A percentile compares a stretch with the other conserved stretches of the same genome.
Evolutionary conservation across 2,888 invertebrate species (phyloP).

Genomic region (Acronicta psi): DNA sequence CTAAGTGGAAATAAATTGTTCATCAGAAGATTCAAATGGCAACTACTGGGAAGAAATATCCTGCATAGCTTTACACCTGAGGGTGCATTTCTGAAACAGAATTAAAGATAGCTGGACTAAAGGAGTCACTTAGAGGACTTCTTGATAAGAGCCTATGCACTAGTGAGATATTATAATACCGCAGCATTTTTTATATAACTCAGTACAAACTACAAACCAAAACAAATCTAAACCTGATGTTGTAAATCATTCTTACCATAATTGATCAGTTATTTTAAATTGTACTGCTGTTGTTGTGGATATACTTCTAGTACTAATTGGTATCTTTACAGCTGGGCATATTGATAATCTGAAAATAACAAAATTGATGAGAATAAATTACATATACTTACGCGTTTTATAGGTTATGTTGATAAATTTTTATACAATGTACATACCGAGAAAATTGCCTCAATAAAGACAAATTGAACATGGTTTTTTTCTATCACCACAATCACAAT

Average conservation of each 20-base stretch:
- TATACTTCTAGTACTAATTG: conserved; percentile 68
- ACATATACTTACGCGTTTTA: conserved; percentile 1
- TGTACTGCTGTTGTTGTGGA: conserved; percentile 70
- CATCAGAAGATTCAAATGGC: too few species aligned
- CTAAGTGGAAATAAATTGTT: too few species aligned
- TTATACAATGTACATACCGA: conserved; percentile 59
- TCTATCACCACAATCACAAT: not conserved
- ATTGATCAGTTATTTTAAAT: conserved; percentile 78
- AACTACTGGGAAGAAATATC: too few species aligned
- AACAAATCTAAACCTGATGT: not conserved
- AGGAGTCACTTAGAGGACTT: too few species aligned
- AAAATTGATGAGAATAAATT: not conserved
- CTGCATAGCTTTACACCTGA: too few species aligned
- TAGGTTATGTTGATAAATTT: conserved; percentile 53
- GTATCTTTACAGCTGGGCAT: conserved; percentile 63
- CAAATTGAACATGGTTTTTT: conserved; percentile 69
- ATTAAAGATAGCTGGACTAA: too few species aligned
- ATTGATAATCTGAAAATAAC: conserved; percentile 73
- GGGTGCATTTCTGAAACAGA: too few species aligned
- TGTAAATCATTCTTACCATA: conserved; percentile 71
- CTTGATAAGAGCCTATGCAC: too few species aligned
- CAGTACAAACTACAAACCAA: not conserved
- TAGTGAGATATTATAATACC: too few species aligned
- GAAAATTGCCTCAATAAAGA: conserved; percentile 77
- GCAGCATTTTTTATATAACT: too few species aligned